These are phyloP conservation scores for Nestor notabilis DNA, from an alignment of 2,113 vertebrate genomes.

Conservation along the genomic window DNA sequence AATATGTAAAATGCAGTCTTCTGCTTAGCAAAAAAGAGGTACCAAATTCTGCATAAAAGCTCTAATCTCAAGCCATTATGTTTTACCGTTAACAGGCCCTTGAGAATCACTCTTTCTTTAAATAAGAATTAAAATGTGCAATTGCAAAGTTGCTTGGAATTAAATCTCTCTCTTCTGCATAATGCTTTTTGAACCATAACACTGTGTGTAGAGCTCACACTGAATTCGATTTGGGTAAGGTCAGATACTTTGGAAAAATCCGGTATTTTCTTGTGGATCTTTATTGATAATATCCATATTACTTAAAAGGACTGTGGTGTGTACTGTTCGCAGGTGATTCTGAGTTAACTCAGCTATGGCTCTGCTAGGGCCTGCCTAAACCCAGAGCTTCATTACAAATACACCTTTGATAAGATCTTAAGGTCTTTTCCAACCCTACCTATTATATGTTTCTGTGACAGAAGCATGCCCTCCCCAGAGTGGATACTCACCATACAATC, in stretches of 20 bases:
- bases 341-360: background rate
- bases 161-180: background rate
- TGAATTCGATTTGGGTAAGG: background rate
- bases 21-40: background rate
- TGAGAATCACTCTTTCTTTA: background rate
- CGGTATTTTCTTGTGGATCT: background rate
- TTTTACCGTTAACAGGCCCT: background rate
- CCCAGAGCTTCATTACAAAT: background rate
- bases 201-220: background rate
- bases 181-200: background rate
- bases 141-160: background rate
- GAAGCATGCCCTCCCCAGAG: background rate
- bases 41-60: background rate
- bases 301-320: background rate
- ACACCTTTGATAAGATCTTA: background rate
- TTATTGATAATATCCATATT: background rate
- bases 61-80: background rate
- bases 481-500: background rate
- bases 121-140: conserved; percentile 2
- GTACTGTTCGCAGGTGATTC: background rate
- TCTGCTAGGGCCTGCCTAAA: background rate
- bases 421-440: background rate
- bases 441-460: background rate
- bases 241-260: background rate
- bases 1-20: conserved; percentile 4